Base-by-base conservation (phyloP, 2,113 vertebrate species). In the Chrysochloris asiatica region DNA sequence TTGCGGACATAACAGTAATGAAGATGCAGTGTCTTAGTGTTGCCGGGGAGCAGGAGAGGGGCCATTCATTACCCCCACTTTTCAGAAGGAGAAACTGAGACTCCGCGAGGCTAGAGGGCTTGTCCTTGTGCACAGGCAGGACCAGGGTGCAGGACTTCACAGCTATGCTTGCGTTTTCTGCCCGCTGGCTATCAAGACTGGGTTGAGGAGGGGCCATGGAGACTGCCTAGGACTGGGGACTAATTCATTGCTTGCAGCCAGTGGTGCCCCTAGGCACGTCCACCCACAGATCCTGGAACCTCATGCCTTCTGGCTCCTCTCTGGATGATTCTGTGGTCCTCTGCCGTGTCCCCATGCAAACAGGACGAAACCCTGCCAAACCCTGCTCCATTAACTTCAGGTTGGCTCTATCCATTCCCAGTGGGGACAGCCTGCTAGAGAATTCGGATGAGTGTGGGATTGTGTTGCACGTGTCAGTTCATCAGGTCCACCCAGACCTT, bases 221-320 rank as follows among this genome's bases (percentile, higher is more conserved):
- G 50, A 16, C 50, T 16, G 13, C 12, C 48, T 3, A 2, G 56
- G 28, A n/a, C 21, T 48, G 67, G 48, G 28, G 24, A 26, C 22
- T 8, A n/a, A 50, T 22, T 4, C 26, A 24, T 8, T 2, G 30
- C 4, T 4, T 10, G 1, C 4, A 41, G 3, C 19, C 8, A 0
- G 33, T 1, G 36, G 5, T 30, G 36, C 22, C 22, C 30, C 2
- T 4, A 21, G 41, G 6, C 14, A 10, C 1, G 56, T 24, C 54
- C 30, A 48, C 47, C 72, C 4, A 1, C 2, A 2, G 36, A 45
- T 0, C 79, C 33, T 7, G 50, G 50, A 12, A 52, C 50, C 50
- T 52, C 50, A 52, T 52, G 13, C 50, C 50, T 52, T 12, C 50
- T 52, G 50, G 13, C 19, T 12, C 50, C 19, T 52, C 50, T n/a